Percentiles rank a stretch among this genome's conserved stretches.
Evolutionary conservation across 1,140 invertebrate species (phyloP).

Genomic region (Augochlora pura): DNA sequence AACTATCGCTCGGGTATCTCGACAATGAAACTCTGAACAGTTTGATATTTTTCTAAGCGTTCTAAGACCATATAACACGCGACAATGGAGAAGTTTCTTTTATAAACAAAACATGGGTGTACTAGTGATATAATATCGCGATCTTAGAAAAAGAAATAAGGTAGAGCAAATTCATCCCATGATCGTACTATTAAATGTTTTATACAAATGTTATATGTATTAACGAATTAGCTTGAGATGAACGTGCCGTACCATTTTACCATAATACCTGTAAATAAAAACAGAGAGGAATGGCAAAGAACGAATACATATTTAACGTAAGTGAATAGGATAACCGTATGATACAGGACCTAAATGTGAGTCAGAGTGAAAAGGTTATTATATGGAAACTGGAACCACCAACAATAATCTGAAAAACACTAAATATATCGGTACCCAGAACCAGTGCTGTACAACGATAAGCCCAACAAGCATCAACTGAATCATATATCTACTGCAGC

Average conservation of each 20-base stretch:
- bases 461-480: conserved; percentile 73
- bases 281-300: conserved; percentile 52
- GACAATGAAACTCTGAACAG: not conserved
- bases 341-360: conserved; percentile 53
- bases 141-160: conserved; percentile 15
- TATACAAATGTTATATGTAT: not conserved
- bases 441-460: conserved; percentile 76
- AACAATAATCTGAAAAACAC: conserved; percentile 75
- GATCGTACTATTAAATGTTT: not conserved
- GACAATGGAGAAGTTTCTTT: conserved; percentile 25
- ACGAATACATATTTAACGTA: conserved; percentile 46
- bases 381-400: conserved; percentile 67
- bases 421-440: conserved; percentile 72
- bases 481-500: conserved; percentile 64
- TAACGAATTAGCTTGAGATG: conserved; percentile 1
- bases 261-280: conserved; percentile 64
- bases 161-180: conserved; percentile 47
- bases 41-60: conserved; percentile 12
- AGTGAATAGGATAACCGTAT: conserved; percentile 50
- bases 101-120: conserved; percentile 18
- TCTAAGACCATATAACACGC: conserved; percentile 16
- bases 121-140: conserved; percentile 32
- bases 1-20: conserved; percentile 32
- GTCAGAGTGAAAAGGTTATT: conserved; percentile 52
- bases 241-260: conserved; percentile 52